These are phyloP conservation scores for Salminus brasiliensis DNA, from an alignment of 2,113 vertebrate species.

Conservation along the genomic window DNA sequence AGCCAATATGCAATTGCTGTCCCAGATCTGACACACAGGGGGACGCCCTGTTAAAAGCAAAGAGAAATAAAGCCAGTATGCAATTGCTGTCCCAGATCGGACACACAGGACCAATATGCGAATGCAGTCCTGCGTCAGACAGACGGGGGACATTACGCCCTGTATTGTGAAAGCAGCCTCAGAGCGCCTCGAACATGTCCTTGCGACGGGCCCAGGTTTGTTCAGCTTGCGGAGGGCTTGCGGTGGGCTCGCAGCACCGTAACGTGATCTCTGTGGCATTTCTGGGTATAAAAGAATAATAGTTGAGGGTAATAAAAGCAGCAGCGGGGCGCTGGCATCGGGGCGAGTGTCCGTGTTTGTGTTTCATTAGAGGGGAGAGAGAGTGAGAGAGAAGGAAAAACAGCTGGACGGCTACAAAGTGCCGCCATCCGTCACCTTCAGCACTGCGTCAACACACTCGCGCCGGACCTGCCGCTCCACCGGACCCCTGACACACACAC, in stretches of 20 bases:
- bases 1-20: no score
- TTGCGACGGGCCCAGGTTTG: slow-evolving; percentile 21
- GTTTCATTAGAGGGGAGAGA: slow-evolving; percentile 49
- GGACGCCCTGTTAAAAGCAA: no score
- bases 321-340: slow-evolving; percentile 38
- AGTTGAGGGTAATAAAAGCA: slow-evolving; percentile 50
- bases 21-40: no score
- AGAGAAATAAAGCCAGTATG: no score
- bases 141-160: no score
- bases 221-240: slow-evolving; percentile 6
- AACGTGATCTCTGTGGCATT: slow-evolving; percentile 47
- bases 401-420: slow-evolving; percentile 46
- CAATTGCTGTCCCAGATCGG: no score
- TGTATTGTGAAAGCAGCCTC: background rate
- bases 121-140: no score
- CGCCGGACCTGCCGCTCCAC: slow-evolving; percentile 50
- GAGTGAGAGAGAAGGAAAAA: slow-evolving; percentile 44
- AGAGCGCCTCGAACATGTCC: background rate
- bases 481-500: slow-evolving; percentile 14
- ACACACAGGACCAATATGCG: background rate
- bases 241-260: background rate
- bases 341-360: slow-evolving; percentile 41
- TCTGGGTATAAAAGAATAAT: slow-evolving; percentile 50
- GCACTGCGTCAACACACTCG: slow-evolving; percentile 18
- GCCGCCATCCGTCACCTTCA: slow-evolving; percentile 49